phyloP scores from a whole-genome alignment of 2,113 vertebrate genomes.

The Uria aalge region DNA sequence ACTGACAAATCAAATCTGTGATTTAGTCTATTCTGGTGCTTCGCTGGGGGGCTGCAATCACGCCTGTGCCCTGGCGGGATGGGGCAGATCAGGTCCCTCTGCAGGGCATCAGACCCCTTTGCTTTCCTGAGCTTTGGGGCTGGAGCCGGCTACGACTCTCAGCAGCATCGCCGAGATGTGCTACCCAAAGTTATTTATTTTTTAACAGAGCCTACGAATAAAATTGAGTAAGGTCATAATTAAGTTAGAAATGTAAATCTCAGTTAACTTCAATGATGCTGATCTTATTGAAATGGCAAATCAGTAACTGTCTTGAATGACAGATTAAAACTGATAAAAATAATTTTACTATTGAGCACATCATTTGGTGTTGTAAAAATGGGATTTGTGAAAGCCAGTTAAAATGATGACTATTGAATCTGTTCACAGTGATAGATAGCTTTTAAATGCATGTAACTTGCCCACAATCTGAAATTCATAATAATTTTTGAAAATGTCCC shows the following conservation, averaged over 20 bases:
- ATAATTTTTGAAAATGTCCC: neutral
- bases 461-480: neutral
- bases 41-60: neutral
- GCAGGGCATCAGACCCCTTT: neutral
- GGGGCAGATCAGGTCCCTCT: accelerated
- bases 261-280: neutral
- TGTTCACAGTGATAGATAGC: neutral
- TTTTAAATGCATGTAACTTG: neutral
- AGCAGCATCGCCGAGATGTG: accelerated
- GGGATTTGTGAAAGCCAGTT: neutral
- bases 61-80: accelerated
- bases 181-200: neutral
- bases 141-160: accelerated
- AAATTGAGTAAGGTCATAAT: neutral
- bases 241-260: neutral
- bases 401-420: neutral
- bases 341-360: slow-evolving; percentile 30
- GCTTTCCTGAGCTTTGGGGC: neutral
- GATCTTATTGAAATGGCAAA: neutral
- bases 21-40: neutral
- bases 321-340: slow-evolving; percentile 35
- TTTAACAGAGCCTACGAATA: neutral
- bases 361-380: slow-evolving; percentile 15
- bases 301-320: slow-evolving; percentile 1
- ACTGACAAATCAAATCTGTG: neutral